Evolutionary conservation across 2,888 invertebrate species (phyloP).

Genomic region (Apamea epomidion): DNA sequence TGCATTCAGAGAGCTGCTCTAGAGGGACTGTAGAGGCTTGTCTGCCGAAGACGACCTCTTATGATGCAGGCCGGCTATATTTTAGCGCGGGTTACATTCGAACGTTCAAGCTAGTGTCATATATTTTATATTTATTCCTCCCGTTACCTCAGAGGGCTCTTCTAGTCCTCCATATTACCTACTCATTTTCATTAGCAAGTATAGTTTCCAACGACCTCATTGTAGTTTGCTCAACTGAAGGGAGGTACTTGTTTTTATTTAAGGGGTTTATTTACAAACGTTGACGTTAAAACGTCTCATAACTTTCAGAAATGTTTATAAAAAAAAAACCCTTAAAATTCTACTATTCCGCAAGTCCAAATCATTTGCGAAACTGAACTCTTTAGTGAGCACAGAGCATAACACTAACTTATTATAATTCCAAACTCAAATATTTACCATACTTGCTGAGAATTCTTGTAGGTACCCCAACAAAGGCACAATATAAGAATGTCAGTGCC

Average conservation of each 20-base stretch:
- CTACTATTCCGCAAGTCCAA: background rate
- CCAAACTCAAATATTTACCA: conserved; percentile 50
- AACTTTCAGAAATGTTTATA: background rate
- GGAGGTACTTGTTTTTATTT: background rate
- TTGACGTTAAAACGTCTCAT: background rate
- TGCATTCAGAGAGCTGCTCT: too few species aligned
- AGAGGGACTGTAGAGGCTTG: too few species aligned
- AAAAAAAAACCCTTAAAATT: background rate
- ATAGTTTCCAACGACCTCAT: background rate
- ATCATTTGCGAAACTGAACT: background rate
- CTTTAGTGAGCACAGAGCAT: conserved; percentile 1
- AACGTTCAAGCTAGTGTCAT: too few species aligned
- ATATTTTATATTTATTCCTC: too few species aligned
- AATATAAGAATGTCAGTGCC: conserved; percentile 59
- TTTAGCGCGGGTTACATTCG: too few species aligned
- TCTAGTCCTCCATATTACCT: too few species aligned
- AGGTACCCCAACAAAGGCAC: conserved; percentile 54
- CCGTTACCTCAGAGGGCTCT: too few species aligned
- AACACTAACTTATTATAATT: conserved; percentile 38
- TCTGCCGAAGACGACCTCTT: too few species aligned
- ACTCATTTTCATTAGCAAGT: background rate
- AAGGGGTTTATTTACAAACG: background rate
- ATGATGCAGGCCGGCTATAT: too few species aligned
- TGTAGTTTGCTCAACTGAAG: background rate
- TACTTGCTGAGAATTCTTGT: conserved; percentile 30